These are phyloP conservation scores for Merluccius polli DNA, from an alignment of 2,797 vertebrate species.

Conservation along the genomic window DNA sequence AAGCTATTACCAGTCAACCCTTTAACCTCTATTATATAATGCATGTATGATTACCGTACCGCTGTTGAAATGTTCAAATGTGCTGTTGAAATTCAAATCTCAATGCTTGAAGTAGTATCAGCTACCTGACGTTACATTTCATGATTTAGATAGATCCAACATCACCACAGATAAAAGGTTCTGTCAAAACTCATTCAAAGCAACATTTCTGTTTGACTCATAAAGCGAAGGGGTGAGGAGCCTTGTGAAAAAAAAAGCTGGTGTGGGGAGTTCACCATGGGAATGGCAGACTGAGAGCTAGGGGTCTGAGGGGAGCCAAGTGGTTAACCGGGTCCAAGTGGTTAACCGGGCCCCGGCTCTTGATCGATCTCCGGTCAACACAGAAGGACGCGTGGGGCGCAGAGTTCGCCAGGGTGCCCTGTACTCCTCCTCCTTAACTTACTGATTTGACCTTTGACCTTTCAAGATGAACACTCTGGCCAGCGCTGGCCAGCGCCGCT, in stretches of 20 bases:
- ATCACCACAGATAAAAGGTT: neutral
- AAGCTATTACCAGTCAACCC: slow-evolving; percentile 16
- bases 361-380: slow-evolving; percentile 64
- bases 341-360: slow-evolving; percentile 50
- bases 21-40: slow-evolving; percentile 23
- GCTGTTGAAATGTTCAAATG: neutral
- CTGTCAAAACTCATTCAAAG: neutral
- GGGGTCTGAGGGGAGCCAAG: neutral
- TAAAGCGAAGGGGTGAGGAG: neutral
- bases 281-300: neutral
- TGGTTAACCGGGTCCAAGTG: slow-evolving; percentile 44
- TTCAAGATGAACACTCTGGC: neutral
- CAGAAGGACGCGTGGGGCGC: slow-evolving; percentile 14
- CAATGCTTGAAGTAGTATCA: neutral
- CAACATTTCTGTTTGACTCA: no score
- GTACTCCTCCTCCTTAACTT: slow-evolving; percentile 69
- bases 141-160: neutral
- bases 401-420: slow-evolving; percentile 19
- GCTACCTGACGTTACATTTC: neutral
- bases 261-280: neutral
- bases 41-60: neutral
- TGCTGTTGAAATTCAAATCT: neutral
- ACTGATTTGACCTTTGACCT: slow-evolving; percentile 54
- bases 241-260: neutral
- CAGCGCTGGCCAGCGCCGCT: neutral